Evolutionary conservation across 2,888 invertebrate genomes (phyloP), one percentile per base, ranked within the genome.

Genomic region (Magallana nippona): DNA sequence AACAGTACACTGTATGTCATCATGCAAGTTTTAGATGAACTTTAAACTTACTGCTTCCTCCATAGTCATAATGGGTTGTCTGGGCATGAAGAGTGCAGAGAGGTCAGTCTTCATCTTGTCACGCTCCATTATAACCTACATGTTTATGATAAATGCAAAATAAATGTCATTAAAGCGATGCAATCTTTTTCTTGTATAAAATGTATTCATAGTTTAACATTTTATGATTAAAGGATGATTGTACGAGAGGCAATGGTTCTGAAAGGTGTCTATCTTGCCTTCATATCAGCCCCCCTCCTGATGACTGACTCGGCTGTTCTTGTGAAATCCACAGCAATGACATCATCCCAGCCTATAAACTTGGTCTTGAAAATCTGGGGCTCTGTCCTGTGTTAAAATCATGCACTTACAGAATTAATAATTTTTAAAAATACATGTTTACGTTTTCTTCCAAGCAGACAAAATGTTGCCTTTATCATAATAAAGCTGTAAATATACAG

Each of bases 291-390:
- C 17, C 99, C 99, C 19, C 99, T 98, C 92, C 98, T 96, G 62
- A 97, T 97, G 0, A 99, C 99, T 0, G 99, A 99, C 93, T 98
- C 98, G 0, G 99, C 99, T 0, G 99, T 99, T 88, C 99, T 96
- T 0, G 99, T 99, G 94, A 98, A 99, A 95, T 99, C 99, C 10
- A 99, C 99, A 0, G 93, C 98, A 91, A 99, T 98, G 22, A 99
- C 98, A 95, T 99, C 99, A 93, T 99, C 99, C 99, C 99, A 99
- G 11, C 98, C 98, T 79, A 96, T 95, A 95, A 99, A 99, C 95
- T 99, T 99, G 0, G 97, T 97, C 95, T 99, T 99, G 95, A 99
- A 99, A 89, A 99, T 94, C 91, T 95, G 95, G 60, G 95, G 93
- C 87, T 95, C 95, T 81, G 95, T 95, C 32, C 95, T 90, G 85